A percentile compares a stretch with the other conserved stretches of the same genome.
phyloP scores from a whole-genome alignment of 2,797 vertebrate species.

The Aselliscus stoliczkanus region DNA sequence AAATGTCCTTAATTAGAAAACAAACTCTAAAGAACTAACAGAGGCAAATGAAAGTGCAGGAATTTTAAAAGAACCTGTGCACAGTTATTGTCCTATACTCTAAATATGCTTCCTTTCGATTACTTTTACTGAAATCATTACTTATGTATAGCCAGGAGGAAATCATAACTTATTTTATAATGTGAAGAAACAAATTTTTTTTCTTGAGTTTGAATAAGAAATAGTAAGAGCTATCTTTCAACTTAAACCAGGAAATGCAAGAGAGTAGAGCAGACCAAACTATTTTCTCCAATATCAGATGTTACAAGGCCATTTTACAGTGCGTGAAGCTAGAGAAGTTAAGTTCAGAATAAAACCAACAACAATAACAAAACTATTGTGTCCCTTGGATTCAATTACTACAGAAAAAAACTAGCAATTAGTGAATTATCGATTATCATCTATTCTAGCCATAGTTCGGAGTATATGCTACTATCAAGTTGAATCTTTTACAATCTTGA shows the following conservation, averaged over 20 bases:
- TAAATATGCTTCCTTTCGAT: not conserved
- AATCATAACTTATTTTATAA: not conserved
- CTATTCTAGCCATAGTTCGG: not conserved
- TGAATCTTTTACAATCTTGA: not conserved
- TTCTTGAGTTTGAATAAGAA: not conserved
- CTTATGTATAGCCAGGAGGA: not conserved
- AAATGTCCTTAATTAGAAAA: not conserved
- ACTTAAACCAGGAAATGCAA: not conserved
- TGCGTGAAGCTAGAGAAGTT: not conserved
- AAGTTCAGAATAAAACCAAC: not conserved
- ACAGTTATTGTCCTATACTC: not conserved
- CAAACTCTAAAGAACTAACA: not conserved
- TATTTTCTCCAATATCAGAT: not conserved
- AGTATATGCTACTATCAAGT: not conserved
- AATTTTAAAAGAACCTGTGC: not conserved
- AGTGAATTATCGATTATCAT: not conserved
- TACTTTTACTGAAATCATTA: not conserved
- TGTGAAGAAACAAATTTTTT: not conserved
- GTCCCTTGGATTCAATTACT: not conserved
- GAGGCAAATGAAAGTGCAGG: not conserved
- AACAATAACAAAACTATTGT: not conserved
- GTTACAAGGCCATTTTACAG: not conserved
- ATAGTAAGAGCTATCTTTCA: not conserved
- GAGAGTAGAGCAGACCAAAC: not conserved
- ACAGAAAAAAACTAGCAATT: not conserved